Percentiles rank a stretch among this genome's conserved stretches.
Conservation (phyloP, 2,113 vertebrate genomes). For the Saccopteryx bilineata region DNA sequence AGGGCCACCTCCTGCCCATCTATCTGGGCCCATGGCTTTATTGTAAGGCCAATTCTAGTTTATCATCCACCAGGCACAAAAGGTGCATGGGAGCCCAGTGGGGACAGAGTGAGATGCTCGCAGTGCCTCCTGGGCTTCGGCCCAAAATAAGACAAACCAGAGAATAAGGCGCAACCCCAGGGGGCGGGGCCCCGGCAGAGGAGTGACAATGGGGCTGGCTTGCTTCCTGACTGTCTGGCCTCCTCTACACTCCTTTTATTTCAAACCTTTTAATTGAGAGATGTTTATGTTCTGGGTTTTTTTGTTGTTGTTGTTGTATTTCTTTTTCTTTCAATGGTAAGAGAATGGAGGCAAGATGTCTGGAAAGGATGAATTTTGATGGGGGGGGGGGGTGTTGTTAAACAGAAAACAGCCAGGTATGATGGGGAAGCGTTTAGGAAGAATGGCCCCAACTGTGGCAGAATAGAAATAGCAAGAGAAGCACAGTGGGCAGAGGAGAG, state of each 20-base stretch:
- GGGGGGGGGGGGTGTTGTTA: not conserved
- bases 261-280: not conserved
- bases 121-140: not conserved
- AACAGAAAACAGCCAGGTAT: not conserved
- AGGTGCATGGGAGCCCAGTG: not conserved
- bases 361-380: not conserved
- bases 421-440: not conserved
- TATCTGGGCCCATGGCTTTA: not conserved
- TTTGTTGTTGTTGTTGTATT: not conserved
- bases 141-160: constrained; percentile 34
- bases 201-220: not conserved
- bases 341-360: constrained; percentile 13
- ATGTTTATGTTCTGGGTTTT: not conserved
- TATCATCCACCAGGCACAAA: constrained; percentile 47
- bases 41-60: constrained; percentile 42
- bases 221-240: not conserved
- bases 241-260: not conserved
- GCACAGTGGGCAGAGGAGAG: rapidly evolving
- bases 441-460: not conserved
- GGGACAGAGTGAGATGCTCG: not conserved
- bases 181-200: not conserved
- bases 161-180: not conserved
- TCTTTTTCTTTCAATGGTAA: not conserved
- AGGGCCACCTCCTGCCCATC: not conserved
- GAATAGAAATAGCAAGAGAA: not conserved